phyloP scores from a whole-genome alignment of 2,888 invertebrate genomes.

The Pammene fasciana region DNA sequence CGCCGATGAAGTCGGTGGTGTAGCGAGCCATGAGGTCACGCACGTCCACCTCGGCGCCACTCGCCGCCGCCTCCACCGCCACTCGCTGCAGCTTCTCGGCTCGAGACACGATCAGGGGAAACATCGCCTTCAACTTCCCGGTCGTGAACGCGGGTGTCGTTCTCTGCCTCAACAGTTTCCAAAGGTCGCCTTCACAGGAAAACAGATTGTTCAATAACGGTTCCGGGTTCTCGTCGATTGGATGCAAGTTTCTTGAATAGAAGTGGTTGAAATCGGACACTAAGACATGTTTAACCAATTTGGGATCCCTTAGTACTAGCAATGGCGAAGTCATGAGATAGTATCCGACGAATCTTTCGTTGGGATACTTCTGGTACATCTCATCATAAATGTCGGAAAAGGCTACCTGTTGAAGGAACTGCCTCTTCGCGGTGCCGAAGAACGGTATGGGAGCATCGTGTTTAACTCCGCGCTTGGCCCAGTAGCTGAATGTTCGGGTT shows the following conservation, averaged over 20 bases:
- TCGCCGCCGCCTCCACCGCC: slow-evolving; percentile 31
- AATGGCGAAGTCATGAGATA: slow-evolving; percentile 17
- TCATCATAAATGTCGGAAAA: slow-evolving; percentile 54
- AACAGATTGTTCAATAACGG: slow-evolving; percentile 43
- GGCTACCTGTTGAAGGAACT: slow-evolving; percentile 52
- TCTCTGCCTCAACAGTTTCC: slow-evolving; percentile 44
- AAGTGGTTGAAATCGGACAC: slow-evolving; percentile 20
- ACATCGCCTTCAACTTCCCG: slow-evolving; percentile 43
- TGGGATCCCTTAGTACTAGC: slow-evolving; percentile 12
- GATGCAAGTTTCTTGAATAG: slow-evolving; percentile 18
- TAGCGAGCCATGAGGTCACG: slow-evolving; percentile 45
- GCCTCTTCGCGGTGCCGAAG: slow-evolving; percentile 54
- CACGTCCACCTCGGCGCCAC: slow-evolving; percentile 35
- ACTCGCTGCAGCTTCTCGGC: slow-evolving; percentile 41
- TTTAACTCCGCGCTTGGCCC: slow-evolving; percentile 56
- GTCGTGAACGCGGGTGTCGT: slow-evolving; percentile 43
- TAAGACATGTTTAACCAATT: slow-evolving; percentile 22
- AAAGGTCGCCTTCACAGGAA: slow-evolving; percentile 43
- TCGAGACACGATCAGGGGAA: slow-evolving; percentile 42
- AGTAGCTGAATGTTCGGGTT: slow-evolving; percentile 58
- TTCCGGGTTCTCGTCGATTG: slow-evolving; percentile 26
- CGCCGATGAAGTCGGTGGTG: slow-evolving; percentile 45
- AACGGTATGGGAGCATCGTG: slow-evolving; percentile 57
- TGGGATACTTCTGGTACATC: slow-evolving; percentile 60
- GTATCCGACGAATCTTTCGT: slow-evolving; percentile 59